Percentiles rank a stretch among this genome's conserved stretches.
Evolutionary conservation across 2,888 invertebrate genomes (phyloP).

Genomic region (Opisthograptis luteolata): DNA sequence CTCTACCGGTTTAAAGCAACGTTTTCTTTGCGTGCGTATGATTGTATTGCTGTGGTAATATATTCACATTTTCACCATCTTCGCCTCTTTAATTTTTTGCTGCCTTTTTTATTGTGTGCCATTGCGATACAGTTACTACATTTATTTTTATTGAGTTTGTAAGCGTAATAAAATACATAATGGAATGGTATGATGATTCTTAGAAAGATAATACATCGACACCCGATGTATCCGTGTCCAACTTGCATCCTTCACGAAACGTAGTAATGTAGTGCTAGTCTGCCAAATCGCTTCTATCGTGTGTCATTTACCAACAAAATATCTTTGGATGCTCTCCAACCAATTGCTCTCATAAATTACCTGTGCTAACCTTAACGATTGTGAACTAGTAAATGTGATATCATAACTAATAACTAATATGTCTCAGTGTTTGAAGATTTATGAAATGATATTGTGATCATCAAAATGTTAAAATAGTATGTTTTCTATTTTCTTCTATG

Average conservation of each 20-base stretch:
- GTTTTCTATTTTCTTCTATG: too few relatives aligned
- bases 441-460: conserved; percentile 11
- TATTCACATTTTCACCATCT: conserved; percentile 82
- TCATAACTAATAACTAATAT: conserved; percentile 15
- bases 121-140: conserved; percentile 31
- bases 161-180: neutral
- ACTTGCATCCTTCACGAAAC: conserved; percentile 43
- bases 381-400: conserved; percentile 22
- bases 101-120: conserved; percentile 59
- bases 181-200: conserved; percentile 16
- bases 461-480: neutral
- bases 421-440: conserved; percentile 10
- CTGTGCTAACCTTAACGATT: conserved; percentile 47
- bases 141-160: conserved; percentile 15
- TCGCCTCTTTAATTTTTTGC: conserved; percentile 74
- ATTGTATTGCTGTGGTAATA: conserved; percentile 78
- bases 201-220: conserved; percentile 45
- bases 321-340: conserved; percentile 54
- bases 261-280: conserved; percentile 45
- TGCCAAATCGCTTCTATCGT: conserved; percentile 57
- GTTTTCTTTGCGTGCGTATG: conserved; percentile 78
- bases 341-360: conserved; percentile 51
- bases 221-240: conserved; percentile 45
- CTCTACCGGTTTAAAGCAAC: conserved; percentile 60
- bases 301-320: conserved; percentile 56